Conservation (phyloP, 2,797 vertebrate species). For the Potorous gilbertii region DNA sequence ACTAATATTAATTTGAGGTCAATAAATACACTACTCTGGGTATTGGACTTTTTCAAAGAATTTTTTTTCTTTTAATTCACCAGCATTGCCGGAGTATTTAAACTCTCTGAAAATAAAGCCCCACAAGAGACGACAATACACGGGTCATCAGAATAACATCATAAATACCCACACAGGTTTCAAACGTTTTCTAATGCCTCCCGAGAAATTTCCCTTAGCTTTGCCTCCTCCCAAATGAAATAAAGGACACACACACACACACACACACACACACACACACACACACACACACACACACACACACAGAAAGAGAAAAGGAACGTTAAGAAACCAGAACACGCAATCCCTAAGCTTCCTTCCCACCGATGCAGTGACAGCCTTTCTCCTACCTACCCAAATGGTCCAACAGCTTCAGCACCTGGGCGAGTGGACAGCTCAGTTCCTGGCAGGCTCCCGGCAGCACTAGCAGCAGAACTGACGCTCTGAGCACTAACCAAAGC, state of each 20-base stretch:
- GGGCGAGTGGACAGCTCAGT: conserved; percentile 82
- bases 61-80: conserved; percentile 52
- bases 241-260: conserved; percentile 30
- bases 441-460: conserved; percentile 63
- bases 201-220: conserved; percentile 64
- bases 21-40: conserved; percentile 44
- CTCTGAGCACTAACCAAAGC: conserved; percentile 83
- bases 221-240: conserved; percentile 55
- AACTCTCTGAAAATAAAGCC: conserved; percentile 60
- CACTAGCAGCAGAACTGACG: conserved; percentile 78
- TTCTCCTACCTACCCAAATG: conserved; percentile 76
- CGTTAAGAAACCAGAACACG: conserved; percentile 67
- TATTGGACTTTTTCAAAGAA: conserved; percentile 59
- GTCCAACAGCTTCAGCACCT: conserved; percentile 83
- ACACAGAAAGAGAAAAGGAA: conserved; percentile 20
- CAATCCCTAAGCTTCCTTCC: conserved; percentile 54
- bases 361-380: conserved; percentile 48
- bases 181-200: conserved; percentile 68
- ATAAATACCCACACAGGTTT: conserved; percentile 71
- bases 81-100: conserved; percentile 40
- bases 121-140: conserved; percentile 59
- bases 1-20: conserved; percentile 70
- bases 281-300: conserved; percentile 10
- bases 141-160: conserved; percentile 48
- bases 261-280: not conserved